Conservation (phyloP, 2,888 invertebrate species). For the Phortica magna region DNA sequence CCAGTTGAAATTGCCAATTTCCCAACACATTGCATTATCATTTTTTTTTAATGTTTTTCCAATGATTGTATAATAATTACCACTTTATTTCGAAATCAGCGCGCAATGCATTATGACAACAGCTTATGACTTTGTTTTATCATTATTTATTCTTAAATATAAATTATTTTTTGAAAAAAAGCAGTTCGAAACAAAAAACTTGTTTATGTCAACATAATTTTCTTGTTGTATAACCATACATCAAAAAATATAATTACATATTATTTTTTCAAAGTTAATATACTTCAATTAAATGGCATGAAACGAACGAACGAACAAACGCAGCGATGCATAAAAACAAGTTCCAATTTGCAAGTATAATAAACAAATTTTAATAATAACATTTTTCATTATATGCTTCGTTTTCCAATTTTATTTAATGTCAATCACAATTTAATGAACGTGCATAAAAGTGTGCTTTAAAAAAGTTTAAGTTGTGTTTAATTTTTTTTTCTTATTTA, state of each 20-base stretch:
- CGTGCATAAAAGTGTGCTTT: slow-evolving; percentile 29
- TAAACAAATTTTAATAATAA: slow-evolving; percentile 49
- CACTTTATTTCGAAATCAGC: slow-evolving; percentile 60
- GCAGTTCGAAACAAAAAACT: background rate
- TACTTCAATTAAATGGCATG: slow-evolving; percentile 1
- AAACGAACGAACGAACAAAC: background rate
- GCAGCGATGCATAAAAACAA: slow-evolving; percentile 49
- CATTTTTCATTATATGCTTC: slow-evolving; percentile 43
- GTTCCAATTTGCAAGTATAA: slow-evolving; percentile 65
- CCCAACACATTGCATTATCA: slow-evolving; percentile 36
- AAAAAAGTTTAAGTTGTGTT: slow-evolving; percentile 9
- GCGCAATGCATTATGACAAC: slow-evolving; percentile 46
- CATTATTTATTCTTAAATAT: background rate
- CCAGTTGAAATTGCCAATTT: slow-evolving; percentile 70
- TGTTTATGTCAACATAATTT: background rate
- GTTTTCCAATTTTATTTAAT: slow-evolving; percentile 19
- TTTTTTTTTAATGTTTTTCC: slow-evolving; percentile 23
- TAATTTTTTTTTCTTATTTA: background rate
- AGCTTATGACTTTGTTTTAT: slow-evolving; percentile 27
- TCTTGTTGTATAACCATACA: background rate
- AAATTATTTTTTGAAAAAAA: slow-evolving; percentile 8
- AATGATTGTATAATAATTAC: slow-evolving; percentile 65
- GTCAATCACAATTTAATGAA: background rate
- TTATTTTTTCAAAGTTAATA: slow-evolving; percentile 19
- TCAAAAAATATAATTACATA: slow-evolving; percentile 10